These are phyloP conservation scores for Ophthalmolycus amberensis DNA, from an alignment of 2,113 vertebrate species.

Conservation along the genomic window DNA sequence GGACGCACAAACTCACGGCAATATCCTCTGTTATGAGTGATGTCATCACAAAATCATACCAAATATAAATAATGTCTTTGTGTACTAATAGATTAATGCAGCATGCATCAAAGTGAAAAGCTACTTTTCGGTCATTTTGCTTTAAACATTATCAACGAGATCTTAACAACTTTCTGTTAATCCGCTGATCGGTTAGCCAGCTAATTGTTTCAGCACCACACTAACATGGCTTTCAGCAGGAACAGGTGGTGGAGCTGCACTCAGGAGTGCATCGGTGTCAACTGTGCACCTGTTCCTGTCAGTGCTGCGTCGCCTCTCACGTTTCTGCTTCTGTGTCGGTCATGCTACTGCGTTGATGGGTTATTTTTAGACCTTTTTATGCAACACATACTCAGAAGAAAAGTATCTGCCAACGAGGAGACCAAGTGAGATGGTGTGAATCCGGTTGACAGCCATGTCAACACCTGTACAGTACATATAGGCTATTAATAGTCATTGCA, in stretches of 20 bases:
- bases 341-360: slow-evolving; percentile 3
- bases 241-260: slow-evolving; percentile 11
- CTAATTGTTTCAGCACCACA: not conserved
- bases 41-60: not conserved
- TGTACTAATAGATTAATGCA: not conserved
- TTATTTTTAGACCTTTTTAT: slow-evolving; percentile 45
- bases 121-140: not conserved
- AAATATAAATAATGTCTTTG: not conserved
- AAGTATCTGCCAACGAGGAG: not conserved
- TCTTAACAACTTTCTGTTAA: not conserved
- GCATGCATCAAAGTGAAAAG: not conserved
- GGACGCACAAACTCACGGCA: not conserved
- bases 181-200: fast-evolving
- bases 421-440: not conserved
- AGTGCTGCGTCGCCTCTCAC: slow-evolving; percentile 34
- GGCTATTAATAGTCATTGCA: no score
- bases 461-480: not conserved
- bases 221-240: not conserved
- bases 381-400: not conserved
- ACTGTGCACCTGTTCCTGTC: slow-evolving; percentile 42
- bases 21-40: not conserved
- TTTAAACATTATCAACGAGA: not conserved
- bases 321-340: slow-evolving; percentile 37
- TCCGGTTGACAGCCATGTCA: not conserved
- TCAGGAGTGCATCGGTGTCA: not conserved